Percentiles rank a stretch among this genome's conserved stretches.
These are phyloP conservation scores for Xanthostigma xanthostigma DNA, from an alignment of 2,888 invertebrate species.

Conservation along the genomic window DNA sequence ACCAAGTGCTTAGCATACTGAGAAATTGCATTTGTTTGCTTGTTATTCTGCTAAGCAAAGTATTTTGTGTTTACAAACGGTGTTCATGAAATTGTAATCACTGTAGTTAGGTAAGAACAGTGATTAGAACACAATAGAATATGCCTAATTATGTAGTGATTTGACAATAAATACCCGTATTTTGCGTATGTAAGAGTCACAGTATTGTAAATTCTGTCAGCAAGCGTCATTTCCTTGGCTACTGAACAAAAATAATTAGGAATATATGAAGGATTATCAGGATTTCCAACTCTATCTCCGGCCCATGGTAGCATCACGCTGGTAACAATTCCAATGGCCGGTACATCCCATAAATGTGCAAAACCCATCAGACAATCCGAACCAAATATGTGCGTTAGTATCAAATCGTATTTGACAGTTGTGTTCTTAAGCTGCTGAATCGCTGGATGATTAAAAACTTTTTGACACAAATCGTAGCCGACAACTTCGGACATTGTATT, in stretches of 20 bases:
- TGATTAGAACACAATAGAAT: too few relatives aligned
- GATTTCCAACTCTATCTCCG: constrained; percentile 36
- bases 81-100: too few relatives aligned
- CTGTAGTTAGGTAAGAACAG: too few relatives aligned
- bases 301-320: constrained; percentile 41
- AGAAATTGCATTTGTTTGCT: too few relatives aligned
- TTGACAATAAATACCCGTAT: constrained; percentile 9
- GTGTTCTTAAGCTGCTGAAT: constrained; percentile 8
- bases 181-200: constrained; percentile 18
- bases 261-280: constrained; percentile 41
- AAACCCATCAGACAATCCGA: constrained; percentile 44
- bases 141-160: background rate
- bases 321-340: constrained; percentile 39
- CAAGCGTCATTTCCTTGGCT: constrained; percentile 32
- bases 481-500: background rate
- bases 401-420: constrained; percentile 20
- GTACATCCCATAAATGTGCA: constrained; percentile 36
- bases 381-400: constrained; percentile 42
- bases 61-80: too few relatives aligned
- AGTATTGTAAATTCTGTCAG: constrained; percentile 32
- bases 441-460: background rate
- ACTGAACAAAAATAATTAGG: constrained; percentile 40
- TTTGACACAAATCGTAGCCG: too few relatives aligned
- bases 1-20: too few relatives aligned
- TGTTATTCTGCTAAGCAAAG: too few relatives aligned